These are phyloP conservation scores for Drosophila punjabiensis DNA, from an alignment of 1,140 invertebrate genomes.

Conservation along the genomic window DNA sequence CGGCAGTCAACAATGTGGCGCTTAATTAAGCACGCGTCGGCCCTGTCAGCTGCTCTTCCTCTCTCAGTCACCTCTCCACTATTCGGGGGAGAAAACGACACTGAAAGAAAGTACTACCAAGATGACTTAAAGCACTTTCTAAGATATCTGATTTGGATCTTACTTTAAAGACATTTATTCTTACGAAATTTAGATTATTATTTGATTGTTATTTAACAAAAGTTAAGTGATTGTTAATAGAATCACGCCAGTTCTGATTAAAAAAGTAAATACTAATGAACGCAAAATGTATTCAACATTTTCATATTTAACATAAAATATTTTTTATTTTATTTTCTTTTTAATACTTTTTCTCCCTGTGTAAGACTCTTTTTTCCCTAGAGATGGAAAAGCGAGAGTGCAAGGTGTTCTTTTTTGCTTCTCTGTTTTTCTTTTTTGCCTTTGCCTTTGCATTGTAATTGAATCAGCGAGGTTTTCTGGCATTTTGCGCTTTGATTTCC, in stretches of 20 bases:
- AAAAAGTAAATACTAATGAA: background rate
- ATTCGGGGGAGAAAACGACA: slow-evolving; percentile 1
- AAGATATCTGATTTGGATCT: background rate
- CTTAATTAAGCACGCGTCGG: slow-evolving; percentile 77
- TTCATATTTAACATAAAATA: background rate
- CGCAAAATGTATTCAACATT: background rate
- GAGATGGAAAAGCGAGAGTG: slow-evolving; percentile 9
- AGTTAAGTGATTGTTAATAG: too few relatives aligned
- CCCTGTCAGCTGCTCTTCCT: slow-evolving; percentile 30
- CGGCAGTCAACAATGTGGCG: slow-evolving; percentile 52
- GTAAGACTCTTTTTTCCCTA: background rate
- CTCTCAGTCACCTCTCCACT: slow-evolving; percentile 9
- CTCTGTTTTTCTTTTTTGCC: background rate
- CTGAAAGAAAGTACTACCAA: slow-evolving; percentile 7
- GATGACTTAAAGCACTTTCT: background rate
- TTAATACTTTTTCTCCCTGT: background rate
- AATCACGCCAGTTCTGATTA: too few relatives aligned
- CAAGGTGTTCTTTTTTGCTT: slow-evolving; percentile 18
- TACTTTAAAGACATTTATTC: background rate
- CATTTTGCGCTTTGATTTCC: slow-evolving; percentile 56
- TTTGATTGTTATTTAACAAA: background rate
- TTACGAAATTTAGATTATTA: background rate
- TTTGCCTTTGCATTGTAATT: slow-evolving; percentile 40
- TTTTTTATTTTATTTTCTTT: background rate
- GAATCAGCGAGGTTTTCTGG: slow-evolving; percentile 31